A percentile compares a stretch with the other conserved stretches of the same genome.
Conservation (phyloP, 2,113 vertebrate genomes). For the Callorhinus ursinus region DNA sequence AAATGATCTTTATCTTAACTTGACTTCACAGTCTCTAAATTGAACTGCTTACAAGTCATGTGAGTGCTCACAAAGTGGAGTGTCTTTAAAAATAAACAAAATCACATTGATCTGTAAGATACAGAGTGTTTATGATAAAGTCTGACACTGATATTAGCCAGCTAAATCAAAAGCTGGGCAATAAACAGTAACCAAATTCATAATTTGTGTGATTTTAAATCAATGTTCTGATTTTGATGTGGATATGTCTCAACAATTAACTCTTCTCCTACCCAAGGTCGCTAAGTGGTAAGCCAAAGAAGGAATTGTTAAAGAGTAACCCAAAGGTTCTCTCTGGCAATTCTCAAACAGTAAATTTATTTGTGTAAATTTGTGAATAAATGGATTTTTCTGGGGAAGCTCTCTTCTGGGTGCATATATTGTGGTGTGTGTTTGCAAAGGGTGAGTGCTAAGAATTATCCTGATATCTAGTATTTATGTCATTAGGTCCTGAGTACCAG, state of each 20-base stretch:
- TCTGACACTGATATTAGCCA: neutral
- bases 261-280: neutral
- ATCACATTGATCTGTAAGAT: neutral
- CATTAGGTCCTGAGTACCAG: neutral
- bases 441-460: neutral
- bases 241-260: neutral
- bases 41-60: neutral
- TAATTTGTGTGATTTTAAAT: neutral
- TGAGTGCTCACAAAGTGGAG: neutral
- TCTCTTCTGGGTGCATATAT: neutral
- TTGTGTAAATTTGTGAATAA: neutral
- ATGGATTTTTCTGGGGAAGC: neutral
- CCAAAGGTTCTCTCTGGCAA: neutral
- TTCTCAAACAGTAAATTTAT: neutral
- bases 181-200: neutral
- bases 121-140: neutral
- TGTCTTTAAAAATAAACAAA: slow-evolving; percentile 28
- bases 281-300: neutral
- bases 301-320: neutral
- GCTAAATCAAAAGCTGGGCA: neutral
- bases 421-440: neutral
- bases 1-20: neutral
- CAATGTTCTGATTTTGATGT: neutral
- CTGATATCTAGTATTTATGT: neutral
- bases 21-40: neutral